Evolutionary conservation across 2,113 vertebrate species (phyloP).

Genomic region (Hippopotamus amphibius): DNA sequence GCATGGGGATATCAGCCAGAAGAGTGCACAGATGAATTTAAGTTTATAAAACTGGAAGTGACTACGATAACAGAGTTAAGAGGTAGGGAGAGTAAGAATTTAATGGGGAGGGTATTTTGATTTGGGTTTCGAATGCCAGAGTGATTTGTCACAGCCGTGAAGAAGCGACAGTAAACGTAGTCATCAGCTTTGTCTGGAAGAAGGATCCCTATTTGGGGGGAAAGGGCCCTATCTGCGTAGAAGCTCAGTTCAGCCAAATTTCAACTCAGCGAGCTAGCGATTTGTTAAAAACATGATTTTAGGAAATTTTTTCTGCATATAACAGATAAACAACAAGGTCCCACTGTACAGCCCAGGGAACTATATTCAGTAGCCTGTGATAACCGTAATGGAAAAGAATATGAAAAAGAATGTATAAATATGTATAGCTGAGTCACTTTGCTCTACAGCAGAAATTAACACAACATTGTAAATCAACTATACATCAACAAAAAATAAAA

Average conservation of each 20-base stretch:
- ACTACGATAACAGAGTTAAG: background rate
- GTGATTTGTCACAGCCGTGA: background rate
- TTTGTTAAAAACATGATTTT: background rate
- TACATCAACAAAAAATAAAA: background rate
- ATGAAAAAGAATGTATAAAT: background rate
- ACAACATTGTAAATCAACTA: background rate
- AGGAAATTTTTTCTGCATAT: background rate
- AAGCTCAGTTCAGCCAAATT: background rate
- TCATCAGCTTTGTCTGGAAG: background rate
- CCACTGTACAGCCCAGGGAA: background rate
- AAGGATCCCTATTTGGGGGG: background rate
- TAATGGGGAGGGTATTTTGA: background rate
- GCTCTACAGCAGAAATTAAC: background rate
- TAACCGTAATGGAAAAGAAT: background rate
- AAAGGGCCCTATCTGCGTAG: background rate
- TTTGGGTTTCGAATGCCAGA: background rate
- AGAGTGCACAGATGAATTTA: background rate
- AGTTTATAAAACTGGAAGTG: background rate
- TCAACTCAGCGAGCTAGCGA: background rate
- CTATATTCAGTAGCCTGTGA: background rate
- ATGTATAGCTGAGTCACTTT: background rate
- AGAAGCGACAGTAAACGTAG: background rate
- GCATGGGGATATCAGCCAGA: background rate
- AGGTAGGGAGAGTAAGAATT: background rate
- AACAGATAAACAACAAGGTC: background rate